Percentiles rank a stretch among this genome's conserved stretches.
Evolutionary conservation across 2,113 vertebrate genomes (phyloP).

Genomic region (Tetraodon nigroviridis): DNA sequence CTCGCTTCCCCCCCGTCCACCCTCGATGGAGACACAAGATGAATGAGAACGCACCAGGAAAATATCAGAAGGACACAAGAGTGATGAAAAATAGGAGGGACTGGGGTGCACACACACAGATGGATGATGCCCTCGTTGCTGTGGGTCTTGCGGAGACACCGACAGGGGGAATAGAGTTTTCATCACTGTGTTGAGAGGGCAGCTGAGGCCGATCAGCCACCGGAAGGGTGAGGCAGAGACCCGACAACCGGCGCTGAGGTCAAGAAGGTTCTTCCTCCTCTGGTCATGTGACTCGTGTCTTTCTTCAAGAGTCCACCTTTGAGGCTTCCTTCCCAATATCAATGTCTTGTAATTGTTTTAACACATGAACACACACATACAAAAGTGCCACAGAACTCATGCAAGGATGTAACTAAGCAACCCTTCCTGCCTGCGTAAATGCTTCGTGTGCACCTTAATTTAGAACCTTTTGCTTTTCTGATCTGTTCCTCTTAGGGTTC

Average conservation of each 20-base stretch:
- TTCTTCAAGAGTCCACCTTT: conserved; percentile 9
- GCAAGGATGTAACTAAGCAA: conserved; percentile 32
- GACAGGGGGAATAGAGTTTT: conserved; percentile 27
- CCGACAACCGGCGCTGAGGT: conserved; percentile 25
- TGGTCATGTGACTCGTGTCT: conserved; percentile 1
- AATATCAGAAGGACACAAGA: conserved; percentile 37
- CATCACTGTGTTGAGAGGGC: conserved; percentile 29
- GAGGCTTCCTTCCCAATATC: background rate
- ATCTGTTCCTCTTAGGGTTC: conserved; percentile 27
- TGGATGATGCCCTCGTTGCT: conserved; percentile 32
- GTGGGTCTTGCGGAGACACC: conserved; percentile 12
- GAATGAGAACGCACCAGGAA: conserved; percentile 40
- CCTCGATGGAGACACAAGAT: conserved; percentile 42
- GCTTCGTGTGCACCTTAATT: background rate
- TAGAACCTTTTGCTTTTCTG: conserved; percentile 38
- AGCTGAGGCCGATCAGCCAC: conserved; percentile 42
- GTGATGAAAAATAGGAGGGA: conserved; percentile 34
- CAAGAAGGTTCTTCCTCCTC: conserved; percentile 42
- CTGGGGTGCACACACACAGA: conserved; percentile 18
- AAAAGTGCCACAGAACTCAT: background rate
- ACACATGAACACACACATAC: too few relatives aligned
- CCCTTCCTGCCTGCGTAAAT: too few relatives aligned
- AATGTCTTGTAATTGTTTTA: background rate
- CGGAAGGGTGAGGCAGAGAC: conserved; percentile 1
- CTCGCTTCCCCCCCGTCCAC: conserved; percentile 16